Evolutionary conservation across 1,140 invertebrate species (phyloP).

Genomic region (Lutraria rhynchaena): DNA sequence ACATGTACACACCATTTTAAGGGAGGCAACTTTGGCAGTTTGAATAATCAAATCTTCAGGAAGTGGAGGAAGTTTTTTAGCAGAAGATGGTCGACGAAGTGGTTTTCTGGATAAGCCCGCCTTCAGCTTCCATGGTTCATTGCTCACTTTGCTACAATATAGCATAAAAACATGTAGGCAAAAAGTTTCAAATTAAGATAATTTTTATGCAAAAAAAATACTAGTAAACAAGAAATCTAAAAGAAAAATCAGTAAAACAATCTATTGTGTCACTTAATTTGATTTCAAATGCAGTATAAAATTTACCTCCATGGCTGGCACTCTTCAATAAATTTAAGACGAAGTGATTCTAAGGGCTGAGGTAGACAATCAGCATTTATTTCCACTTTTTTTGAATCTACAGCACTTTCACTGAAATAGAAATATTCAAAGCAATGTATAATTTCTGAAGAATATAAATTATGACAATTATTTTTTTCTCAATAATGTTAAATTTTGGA

Average conservation of each 20-base stretch:
- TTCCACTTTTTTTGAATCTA: conserved; percentile 19
- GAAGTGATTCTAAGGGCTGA: conserved; percentile 61
- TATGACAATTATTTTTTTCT: no score
- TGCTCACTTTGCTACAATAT: conserved; percentile 74
- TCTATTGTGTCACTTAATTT: no score
- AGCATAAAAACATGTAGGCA: background rate
- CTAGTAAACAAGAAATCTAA: background rate
- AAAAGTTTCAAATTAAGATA: conserved; percentile 18
- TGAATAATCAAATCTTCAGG: conserved; percentile 67
- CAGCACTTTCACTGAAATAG: no score
- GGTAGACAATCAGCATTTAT: conserved; percentile 56
- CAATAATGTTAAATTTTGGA: no score
- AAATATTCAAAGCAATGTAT: no score
- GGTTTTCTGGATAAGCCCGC: conserved; percentile 60
- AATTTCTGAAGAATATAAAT: no score
- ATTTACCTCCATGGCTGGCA: conserved; percentile 78
- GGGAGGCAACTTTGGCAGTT: conserved; percentile 68
- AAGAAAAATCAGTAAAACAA: background rate
- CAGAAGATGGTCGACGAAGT: conserved; percentile 70
- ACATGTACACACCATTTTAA: conserved; percentile 71
- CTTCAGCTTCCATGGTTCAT: conserved; percentile 78
- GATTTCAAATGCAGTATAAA: no score
- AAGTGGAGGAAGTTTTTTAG: conserved; percentile 74
- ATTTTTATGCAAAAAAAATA: background rate
- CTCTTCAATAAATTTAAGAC: conserved; percentile 74